These are phyloP conservation scores for Pomacea canaliculata DNA, from an alignment of 2,888 invertebrate genomes.

Conservation along the genomic window DNA sequence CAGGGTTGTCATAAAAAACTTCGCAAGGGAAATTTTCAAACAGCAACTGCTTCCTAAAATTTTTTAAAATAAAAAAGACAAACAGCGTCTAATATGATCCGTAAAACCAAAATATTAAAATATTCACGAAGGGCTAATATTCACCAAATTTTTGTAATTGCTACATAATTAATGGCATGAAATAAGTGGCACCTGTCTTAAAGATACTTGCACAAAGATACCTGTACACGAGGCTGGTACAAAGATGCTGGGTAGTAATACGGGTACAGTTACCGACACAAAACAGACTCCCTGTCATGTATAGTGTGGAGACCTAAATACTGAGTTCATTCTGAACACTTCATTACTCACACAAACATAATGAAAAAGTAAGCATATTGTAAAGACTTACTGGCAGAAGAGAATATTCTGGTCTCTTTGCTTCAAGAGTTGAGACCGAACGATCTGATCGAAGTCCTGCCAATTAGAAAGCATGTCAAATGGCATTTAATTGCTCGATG, in stretches of 20 bases:
- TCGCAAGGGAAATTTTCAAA: constrained; percentile 56
- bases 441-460: constrained; percentile 50
- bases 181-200: too few species aligned
- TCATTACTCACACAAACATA: too few species aligned
- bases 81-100: too few species aligned
- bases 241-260: too few species aligned
- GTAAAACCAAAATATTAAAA: too few species aligned
- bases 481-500: neutral
- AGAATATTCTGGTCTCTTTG: constrained; percentile 46
- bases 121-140: neutral
- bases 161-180: too few species aligned
- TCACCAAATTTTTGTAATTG: neutral
- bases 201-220: too few species aligned
- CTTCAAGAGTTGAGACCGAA: constrained; percentile 42
- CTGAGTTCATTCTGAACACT: too few species aligned
- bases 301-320: too few species aligned
- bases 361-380: neutral
- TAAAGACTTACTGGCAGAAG: constrained; percentile 45
- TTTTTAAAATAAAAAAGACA: neutral
- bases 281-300: too few species aligned
- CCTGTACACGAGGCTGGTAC: too few species aligned
- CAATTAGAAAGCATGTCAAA: constrained; percentile 17
- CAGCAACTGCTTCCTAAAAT: constrained; percentile 43
- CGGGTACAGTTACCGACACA: too few species aligned
- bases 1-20: constrained; percentile 42